Conservation (phyloP, 2,888 invertebrate genomes). For the Cataglyphis altisquamis region DNA sequence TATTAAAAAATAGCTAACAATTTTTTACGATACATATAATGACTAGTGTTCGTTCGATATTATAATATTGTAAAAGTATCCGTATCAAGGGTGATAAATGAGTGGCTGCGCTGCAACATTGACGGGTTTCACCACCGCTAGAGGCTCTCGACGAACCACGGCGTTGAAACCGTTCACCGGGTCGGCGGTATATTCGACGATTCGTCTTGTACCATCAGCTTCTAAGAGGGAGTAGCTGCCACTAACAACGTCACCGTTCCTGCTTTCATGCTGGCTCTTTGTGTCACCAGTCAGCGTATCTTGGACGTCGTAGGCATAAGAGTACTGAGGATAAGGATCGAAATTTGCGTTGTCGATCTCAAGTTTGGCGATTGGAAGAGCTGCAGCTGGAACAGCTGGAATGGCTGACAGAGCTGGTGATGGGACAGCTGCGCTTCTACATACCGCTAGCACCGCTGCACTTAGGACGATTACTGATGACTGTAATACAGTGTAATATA, state of each 20-base stretch:
- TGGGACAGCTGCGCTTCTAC: constrained; percentile 36
- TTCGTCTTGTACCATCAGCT: constrained; percentile 82
- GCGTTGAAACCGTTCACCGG: constrained; percentile 83
- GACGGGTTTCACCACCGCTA: constrained; percentile 75
- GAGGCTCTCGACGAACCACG: constrained; percentile 81
- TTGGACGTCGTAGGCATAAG: constrained; percentile 82
- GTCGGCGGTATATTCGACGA: constrained; percentile 83
- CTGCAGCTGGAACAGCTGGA: constrained; percentile 24
- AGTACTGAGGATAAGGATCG: constrained; percentile 83
- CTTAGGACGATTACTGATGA: constrained; percentile 58
- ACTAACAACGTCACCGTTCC: constrained; percentile 82
- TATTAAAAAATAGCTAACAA: constrained; percentile 56
- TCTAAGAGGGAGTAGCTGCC: constrained; percentile 83
- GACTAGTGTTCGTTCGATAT: constrained; percentile 59
- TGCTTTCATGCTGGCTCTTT: constrained; percentile 81
- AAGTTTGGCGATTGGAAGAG: constrained; percentile 71
- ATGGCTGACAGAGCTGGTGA: constrained; percentile 52
- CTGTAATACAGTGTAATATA: constrained; percentile 57
- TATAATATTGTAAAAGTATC: not conserved
- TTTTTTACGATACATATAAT: constrained; percentile 56
- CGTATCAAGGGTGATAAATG: constrained; percentile 64
- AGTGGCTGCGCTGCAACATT: constrained; percentile 57
- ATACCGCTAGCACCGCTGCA: constrained; percentile 46
- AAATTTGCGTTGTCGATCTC: constrained; percentile 74
- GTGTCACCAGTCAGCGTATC: constrained; percentile 81